These are phyloP conservation scores for Gastrophysa polygoni DNA, from an alignment of 2,888 invertebrate genomes.

Conservation along the genomic window DNA sequence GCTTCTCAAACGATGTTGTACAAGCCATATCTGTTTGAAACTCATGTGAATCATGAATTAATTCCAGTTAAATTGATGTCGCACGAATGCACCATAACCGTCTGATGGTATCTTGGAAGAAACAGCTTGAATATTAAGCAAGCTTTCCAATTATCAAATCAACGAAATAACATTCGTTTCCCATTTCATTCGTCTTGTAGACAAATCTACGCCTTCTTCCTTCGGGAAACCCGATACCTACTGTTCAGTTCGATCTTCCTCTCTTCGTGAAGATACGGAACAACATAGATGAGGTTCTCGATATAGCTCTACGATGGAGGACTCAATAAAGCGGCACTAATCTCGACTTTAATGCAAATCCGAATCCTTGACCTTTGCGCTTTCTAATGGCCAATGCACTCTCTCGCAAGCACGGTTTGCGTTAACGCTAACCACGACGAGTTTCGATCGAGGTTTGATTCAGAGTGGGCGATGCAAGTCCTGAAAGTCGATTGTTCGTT, in stretches of 20 bases:
- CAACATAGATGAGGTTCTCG: background rate
- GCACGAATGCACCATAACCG: too few species aligned
- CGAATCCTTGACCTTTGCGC: conserved; percentile 42
- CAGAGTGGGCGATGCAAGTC: conserved; percentile 33
- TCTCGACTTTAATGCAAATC: conserved; percentile 34
- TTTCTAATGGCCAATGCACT: conserved; percentile 42
- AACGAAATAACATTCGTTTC: too few species aligned
- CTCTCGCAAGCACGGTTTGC: conserved; percentile 18
- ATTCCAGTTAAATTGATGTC: too few species aligned
- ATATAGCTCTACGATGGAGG: background rate
- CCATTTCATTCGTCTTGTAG: too few species aligned
- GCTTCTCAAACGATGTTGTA: too few species aligned
- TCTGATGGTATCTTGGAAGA: too few species aligned
- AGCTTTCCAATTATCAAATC: too few species aligned
- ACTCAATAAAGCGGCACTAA: conserved; percentile 29
- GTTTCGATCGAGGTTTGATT: conserved; percentile 30
- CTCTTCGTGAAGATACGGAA: too few species aligned
- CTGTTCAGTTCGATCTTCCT: background rate
- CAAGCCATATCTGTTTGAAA: too few species aligned
- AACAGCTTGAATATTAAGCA: too few species aligned
- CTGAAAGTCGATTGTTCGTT: conserved; percentile 7
- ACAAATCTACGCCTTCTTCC: background rate
- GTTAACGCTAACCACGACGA: background rate
- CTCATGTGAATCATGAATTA: too few species aligned
- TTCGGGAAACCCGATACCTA: background rate